A percentile compares a stretch with the other conserved stretches of the same genome.
Evolutionary conservation across 2,113 vertebrate genomes (phyloP).

Genomic region (Cranoglanis bouderius): DNA sequence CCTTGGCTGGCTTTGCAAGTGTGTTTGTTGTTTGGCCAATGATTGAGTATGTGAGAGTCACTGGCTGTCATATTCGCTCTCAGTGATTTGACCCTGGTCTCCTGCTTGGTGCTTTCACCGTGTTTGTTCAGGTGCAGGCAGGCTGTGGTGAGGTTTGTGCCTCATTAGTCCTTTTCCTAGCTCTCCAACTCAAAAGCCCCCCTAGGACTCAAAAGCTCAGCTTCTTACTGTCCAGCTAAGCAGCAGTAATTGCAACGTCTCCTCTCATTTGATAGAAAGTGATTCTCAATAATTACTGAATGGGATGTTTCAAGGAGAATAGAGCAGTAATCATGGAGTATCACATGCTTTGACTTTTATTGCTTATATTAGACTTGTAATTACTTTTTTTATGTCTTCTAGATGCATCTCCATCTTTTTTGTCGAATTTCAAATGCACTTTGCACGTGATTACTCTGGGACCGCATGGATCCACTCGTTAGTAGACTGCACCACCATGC

Average conservation of each 20-base stretch:
- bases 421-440: constrained; percentile 91
- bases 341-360: constrained; percentile 4
- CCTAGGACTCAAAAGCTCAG: constrained; percentile 4
- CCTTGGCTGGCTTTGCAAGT: constrained; percentile 18
- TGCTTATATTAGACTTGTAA: constrained; percentile 7
- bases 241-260: constrained; percentile 38
- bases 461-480: constrained; percentile 97
- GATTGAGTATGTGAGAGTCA: constrained; percentile 26
- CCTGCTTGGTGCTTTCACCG: constrained; percentile 47
- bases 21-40: constrained; percentile 39
- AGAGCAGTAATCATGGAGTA: neutral
- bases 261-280: constrained; percentile 7
- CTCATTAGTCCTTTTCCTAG: constrained; percentile 38
- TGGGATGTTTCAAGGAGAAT: neutral
- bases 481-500: constrained; percentile 91
- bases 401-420: constrained; percentile 97
- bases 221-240: constrained; percentile 27
- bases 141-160: constrained; percentile 24
- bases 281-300: neutral
- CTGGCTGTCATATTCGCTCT: constrained; percentile 41
- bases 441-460: constrained; percentile 85
- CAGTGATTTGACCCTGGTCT: constrained; percentile 47
- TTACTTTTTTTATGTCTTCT: constrained; percentile 42
- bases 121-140: constrained; percentile 61
- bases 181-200: neutral